Evolutionary conservation across 2,113 vertebrate genomes (phyloP), one percentile per base, ranked within the genome.

Genomic region (Zosterops japonicus): DNA sequence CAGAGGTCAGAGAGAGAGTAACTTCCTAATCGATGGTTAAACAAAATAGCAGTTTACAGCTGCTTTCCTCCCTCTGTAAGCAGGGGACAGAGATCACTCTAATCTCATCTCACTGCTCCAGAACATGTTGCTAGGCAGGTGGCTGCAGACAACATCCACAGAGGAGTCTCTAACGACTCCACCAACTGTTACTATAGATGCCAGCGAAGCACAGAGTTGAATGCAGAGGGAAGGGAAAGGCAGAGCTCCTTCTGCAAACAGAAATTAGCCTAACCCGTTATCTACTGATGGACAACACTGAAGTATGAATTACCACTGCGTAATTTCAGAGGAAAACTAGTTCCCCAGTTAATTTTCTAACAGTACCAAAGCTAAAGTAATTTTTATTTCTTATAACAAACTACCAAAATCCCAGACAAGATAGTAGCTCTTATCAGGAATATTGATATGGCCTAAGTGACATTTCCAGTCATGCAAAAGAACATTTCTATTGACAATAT

Each of bases 81-180:
- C 67, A 53, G 68, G 60, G 82, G 55, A 35, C 35, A 92, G 64
- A 91, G 84, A 94, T 96, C 79, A 91, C 24, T 14, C n/a, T 89
- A 70, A 94, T 36, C 49, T 91, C 94, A 85, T 94, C 69, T 91
- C 63, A 15, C 36, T 95, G 89, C 93, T 89, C 96, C 94, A 96
- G 94, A 96, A 89, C 90, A n/a, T 88, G 95, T 96, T 96, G 94
- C 97, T 96, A 96, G 87, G 96, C 95, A 97, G 97, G 96, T 87
- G 89, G 92, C 72, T 80, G 94, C 44, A 35, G 83, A 87, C 80
- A 94, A 77, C 77, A 78, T 76, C 33, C 84, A 65, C 5, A 85
- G 75, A 90, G 80, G 72, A 91, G 42, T 84, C 67, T 94, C 91
- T 68, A 67, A 93, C 94, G 94, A 93, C n/a, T 97, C 70, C 60